phyloP scores from a whole-genome alignment of 1,140 invertebrate genomes.

The Calephelis nemesis region DNA sequence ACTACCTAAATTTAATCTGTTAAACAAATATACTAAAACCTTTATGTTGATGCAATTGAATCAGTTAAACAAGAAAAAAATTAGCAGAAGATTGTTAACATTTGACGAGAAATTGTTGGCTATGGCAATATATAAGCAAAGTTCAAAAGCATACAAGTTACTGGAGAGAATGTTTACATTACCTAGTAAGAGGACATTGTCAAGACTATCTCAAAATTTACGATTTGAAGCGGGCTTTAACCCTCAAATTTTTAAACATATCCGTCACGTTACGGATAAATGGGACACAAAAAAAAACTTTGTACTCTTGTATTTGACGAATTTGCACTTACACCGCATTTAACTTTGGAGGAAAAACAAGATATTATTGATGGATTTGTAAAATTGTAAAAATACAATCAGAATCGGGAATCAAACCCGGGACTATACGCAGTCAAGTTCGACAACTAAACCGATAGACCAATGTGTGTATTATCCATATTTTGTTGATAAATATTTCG shows the following conservation, averaged over 20 bases:
- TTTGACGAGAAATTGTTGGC: constrained; percentile 2
- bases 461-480: too few species aligned
- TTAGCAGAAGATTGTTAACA: constrained; percentile 7
- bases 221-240: constrained; percentile 1
- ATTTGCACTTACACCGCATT: neutral
- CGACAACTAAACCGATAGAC: too few species aligned
- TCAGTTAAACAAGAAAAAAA: constrained; percentile 3
- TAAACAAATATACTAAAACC: constrained; percentile 2
- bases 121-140: constrained; percentile 29
- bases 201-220: neutral
- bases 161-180: constrained; percentile 33
- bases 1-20: neutral
- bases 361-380: constrained; percentile 4
- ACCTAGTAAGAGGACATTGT: constrained; percentile 31
- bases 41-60: constrained; percentile 7
- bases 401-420: too few species aligned
- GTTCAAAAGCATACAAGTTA: constrained; percentile 37
- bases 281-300: neutral
- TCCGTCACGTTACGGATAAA: neutral
- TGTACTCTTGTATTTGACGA: constrained; percentile 13
- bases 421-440: too few species aligned
- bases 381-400: too few species aligned
- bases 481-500: too few species aligned
- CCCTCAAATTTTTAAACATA: neutral
- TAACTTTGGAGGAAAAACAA: constrained; percentile 2